Conservation (phyloP, 1,140 invertebrate species). For the Lepidurus apus region DNA sequence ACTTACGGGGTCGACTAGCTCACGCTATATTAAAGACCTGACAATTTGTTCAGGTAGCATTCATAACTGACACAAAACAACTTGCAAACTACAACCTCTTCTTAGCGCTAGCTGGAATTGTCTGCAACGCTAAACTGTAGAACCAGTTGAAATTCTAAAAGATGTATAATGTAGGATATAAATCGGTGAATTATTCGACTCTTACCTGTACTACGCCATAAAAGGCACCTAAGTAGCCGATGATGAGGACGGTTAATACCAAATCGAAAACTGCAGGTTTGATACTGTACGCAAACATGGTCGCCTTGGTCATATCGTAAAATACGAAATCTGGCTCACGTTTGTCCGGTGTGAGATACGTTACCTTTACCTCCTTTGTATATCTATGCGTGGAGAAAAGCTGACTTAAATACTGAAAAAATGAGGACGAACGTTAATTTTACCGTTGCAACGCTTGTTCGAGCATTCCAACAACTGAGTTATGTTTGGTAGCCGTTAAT, state of each 20-base stretch:
- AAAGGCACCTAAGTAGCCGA: slow-evolving; percentile 69
- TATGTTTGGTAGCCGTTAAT: slow-evolving; percentile 60
- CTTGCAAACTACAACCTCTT: background rate
- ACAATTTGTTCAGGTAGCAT: background rate
- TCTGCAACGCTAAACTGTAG: slow-evolving; percentile 8
- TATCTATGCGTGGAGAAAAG: slow-evolving; percentile 51
- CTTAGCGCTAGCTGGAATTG: background rate
- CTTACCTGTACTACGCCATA: slow-evolving; percentile 72
- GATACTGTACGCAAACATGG: slow-evolving; percentile 85
- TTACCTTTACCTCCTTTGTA: slow-evolving; percentile 66
- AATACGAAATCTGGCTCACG: slow-evolving; percentile 90
- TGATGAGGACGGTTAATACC: slow-evolving; percentile 78
- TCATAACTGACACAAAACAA: background rate
- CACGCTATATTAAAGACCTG: slow-evolving; percentile 16
- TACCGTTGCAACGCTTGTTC: slow-evolving; percentile 61
- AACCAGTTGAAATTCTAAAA: slow-evolving; percentile 23
- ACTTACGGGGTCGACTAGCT: background rate
- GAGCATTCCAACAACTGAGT: slow-evolving; percentile 57
- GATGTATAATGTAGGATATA: background rate
- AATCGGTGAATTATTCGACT: background rate
- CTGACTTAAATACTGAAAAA: slow-evolving; percentile 39
- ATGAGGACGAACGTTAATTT: background rate
- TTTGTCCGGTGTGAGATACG: slow-evolving; percentile 64
- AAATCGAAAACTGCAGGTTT: slow-evolving; percentile 97
- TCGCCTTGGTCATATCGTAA: slow-evolving; percentile 72